These are phyloP conservation scores for Gnatocerus cornutus DNA, from an alignment of 2,888 invertebrate species.

Conservation along the genomic window DNA sequence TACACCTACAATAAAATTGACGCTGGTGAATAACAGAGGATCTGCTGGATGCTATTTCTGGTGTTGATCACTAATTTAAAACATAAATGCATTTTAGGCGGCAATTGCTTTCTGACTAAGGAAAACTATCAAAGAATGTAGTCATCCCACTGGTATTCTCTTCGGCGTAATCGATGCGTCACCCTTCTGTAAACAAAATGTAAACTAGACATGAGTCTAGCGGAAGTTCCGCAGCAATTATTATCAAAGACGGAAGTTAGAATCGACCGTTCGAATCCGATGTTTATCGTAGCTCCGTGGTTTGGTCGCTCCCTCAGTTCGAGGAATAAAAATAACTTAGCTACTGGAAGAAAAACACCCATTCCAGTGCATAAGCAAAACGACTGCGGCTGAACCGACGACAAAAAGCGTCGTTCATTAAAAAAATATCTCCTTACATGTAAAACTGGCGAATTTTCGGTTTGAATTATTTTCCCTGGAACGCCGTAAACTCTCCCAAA, in stretches of 20 bases:
- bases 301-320: constrained; percentile 24
- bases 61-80: too few species aligned
- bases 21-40: too few species aligned
- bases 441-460: too few species aligned
- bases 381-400: too few species aligned
- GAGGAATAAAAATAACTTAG: constrained; percentile 22
- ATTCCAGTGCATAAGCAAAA: too few species aligned
- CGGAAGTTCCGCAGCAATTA: constrained; percentile 46
- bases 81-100: too few species aligned
- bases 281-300: constrained; percentile 47
- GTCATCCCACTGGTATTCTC: constrained; percentile 3
- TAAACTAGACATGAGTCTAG: constrained; percentile 45
- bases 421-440: too few species aligned
- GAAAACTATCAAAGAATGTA: background rate
- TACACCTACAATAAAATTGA: too few species aligned
- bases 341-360: background rate
- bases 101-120: too few species aligned
- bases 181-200: constrained; percentile 34
- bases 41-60: too few species aligned
- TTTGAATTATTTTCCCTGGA: too few species aligned
- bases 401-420: too few species aligned
- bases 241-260: constrained; percentile 50
- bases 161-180: constrained; percentile 28
- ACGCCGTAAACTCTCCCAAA: constrained; percentile 4
- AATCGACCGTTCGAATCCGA: constrained; percentile 46